These are phyloP conservation scores for Xyrichtys novacula DNA, from an alignment of 2,797 vertebrate species.

Conservation along the genomic window DNA sequence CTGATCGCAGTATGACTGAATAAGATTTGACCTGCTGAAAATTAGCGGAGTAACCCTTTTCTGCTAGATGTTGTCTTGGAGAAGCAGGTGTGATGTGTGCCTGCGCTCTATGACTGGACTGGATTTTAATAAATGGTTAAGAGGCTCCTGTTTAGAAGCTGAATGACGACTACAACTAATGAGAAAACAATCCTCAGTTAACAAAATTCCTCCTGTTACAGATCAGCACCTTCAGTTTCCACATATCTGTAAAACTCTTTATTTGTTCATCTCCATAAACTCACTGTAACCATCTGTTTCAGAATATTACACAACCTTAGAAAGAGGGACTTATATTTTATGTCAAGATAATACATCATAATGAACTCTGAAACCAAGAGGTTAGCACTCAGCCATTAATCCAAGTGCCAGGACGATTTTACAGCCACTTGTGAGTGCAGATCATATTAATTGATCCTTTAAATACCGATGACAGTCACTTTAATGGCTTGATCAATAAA, in stretches of 20 bases:
- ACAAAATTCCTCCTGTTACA: no score
- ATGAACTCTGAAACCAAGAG: neutral
- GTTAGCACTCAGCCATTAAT: neutral
- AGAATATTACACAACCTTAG: no score
- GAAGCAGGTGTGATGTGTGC: neutral
- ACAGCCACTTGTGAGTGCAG: neutral
- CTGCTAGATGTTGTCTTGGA: neutral
- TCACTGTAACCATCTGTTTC: no score
- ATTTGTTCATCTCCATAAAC: no score
- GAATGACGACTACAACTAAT: neutral
- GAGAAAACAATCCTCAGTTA: no score
- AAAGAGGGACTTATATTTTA: no score
- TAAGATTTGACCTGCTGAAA: neutral
- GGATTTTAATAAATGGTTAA: neutral
- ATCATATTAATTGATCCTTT: neutral
- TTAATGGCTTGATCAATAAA: conserved; percentile 15
- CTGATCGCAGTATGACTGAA: neutral
- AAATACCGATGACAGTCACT: conserved; percentile 9
- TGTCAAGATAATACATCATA: no score
- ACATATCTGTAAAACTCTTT: no score
- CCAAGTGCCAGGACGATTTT: neutral
- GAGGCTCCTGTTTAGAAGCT: neutral
- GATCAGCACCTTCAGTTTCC: no score
- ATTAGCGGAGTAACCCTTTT: neutral
- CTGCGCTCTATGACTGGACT: neutral